A percentile compares a stretch with the other conserved stretches of the same genome.
phyloP scores from a whole-genome alignment of 2,888 invertebrate genomes.

The Entomobrya multifasciata region DNA sequence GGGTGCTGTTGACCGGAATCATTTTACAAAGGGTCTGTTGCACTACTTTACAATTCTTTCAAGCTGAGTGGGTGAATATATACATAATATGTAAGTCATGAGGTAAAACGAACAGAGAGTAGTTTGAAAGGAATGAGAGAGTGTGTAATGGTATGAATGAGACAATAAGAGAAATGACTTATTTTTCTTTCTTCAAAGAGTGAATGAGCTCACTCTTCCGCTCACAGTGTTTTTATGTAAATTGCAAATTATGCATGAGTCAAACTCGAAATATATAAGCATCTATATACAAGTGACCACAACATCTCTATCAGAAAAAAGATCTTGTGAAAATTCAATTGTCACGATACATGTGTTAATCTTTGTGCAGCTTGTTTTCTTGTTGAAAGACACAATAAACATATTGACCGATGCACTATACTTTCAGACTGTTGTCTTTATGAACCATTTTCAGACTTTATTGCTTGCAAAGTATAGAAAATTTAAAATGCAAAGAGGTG shows the following conservation, averaged over 20 bases:
- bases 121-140: neutral
- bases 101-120: neutral
- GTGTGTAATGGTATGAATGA: neutral
- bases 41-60: neutral
- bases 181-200: neutral
- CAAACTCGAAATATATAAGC: neutral
- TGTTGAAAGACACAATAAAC: neutral
- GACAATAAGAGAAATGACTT: neutral
- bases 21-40: slow-evolving; percentile 41
- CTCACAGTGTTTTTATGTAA: neutral
- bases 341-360: slow-evolving; percentile 28
- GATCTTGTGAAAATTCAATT: neutral
- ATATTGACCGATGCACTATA: neutral
- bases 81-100: neutral
- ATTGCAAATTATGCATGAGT: neutral
- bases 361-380: slow-evolving; percentile 1
- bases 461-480: no score
- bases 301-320: neutral
- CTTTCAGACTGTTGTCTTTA: neutral
- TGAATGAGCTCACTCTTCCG: slow-evolving; percentile 26
- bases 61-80: slow-evolving; percentile 21
- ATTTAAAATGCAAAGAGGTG: no score
- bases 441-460: neutral
- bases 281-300: neutral
- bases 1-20: slow-evolving; percentile 60